Base-by-base conservation (phyloP, 2,797 vertebrate genomes). In the Pseudochirops corinnae region DNA sequence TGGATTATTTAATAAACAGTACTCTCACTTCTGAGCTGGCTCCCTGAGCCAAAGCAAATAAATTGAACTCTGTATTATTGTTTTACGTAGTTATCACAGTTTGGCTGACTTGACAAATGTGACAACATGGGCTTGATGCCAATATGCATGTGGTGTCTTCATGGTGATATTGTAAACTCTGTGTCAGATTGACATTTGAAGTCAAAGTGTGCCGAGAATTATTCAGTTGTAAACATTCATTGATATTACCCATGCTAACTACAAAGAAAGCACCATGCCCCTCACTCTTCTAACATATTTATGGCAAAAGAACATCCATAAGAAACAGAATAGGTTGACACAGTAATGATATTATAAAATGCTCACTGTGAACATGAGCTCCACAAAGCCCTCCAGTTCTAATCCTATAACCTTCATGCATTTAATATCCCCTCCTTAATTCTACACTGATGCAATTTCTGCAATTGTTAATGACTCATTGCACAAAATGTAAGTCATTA, bases 161-260 rank as follows among this genome's bases (percentile, higher is more conserved):
- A 87, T 50, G 7, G 18, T 56, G 55, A 94, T 93, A 93, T 87
- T 62, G 74, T 55, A 94, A 96, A 16, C 21, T 94, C 31, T 92
- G 90, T 82, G 52, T 74, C 7, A 94, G 90, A 91, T 82, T 91
- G 50, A 93, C 31, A 90, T 90, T 67, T 95, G 60, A 94, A 93
- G 94, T 29, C 12, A 90, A 94, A 95, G 46, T 13, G 5, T 62
- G 13, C 53, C 67, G 94, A 92, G 57, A 74, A 55, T 92, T 92
- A 93, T 60, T 28, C 9, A 91, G 14, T 95, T 92, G 29, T 90
- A 94, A 94, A 82, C 52, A 55, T 3, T 67, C 91, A 58, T 90
- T 94, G 91, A 93, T 29, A 90, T 60, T 56, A 50, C 94, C 56
- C 4, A 50, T 60, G 55, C 14, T 91, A 12, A 57, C 18, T 55